phyloP scores from a whole-genome alignment of 2,797 vertebrate genomes.

The Cercopithecus neglectus region DNA sequence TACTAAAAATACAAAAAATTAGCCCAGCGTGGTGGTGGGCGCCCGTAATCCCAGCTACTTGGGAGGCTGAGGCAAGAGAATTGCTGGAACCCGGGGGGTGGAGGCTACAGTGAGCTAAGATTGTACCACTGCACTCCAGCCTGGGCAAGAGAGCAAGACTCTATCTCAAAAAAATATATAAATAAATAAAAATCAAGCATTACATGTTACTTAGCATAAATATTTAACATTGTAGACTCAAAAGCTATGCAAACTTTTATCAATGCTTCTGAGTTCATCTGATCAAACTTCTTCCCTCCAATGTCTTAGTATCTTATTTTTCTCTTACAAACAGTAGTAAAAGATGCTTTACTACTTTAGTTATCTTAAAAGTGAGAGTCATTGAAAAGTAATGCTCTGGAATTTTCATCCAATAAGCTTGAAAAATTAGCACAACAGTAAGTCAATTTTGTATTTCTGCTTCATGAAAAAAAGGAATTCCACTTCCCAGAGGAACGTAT shows the following conservation, averaged over 20 bases:
- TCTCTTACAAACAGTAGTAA: not conserved
- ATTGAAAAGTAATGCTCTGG: not conserved
- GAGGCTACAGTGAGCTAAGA: not conserved
- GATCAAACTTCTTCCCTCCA: not conserved
- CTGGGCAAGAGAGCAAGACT: not conserved
- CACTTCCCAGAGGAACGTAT: conserved; percentile 17
- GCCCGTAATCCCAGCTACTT: not conserved
- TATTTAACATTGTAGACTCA: not conserved
- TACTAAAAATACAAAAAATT: not conserved
- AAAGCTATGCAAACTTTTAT: not conserved
- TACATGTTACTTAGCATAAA: not conserved
- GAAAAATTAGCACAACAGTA: conserved; percentile 14
- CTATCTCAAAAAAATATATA: not conserved
- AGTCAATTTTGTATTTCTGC: conserved; percentile 43
- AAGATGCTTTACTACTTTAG: not conserved
- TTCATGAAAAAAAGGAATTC: not conserved
- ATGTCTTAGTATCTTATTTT: not conserved
- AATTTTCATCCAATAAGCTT: conserved; percentile 25
- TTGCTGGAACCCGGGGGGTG: not conserved
- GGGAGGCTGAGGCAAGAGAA: not conserved
- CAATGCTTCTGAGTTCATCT: not conserved
- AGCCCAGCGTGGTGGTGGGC: not conserved
- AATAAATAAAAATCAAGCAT: not conserved
- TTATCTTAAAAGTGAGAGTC: not conserved
- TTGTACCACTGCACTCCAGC: not conserved